Percentiles rank a stretch among this genome's conserved stretches.
Conservation (phyloP, 2,797 vertebrate genomes). For the Dendrocincla tyrannina region DNA sequence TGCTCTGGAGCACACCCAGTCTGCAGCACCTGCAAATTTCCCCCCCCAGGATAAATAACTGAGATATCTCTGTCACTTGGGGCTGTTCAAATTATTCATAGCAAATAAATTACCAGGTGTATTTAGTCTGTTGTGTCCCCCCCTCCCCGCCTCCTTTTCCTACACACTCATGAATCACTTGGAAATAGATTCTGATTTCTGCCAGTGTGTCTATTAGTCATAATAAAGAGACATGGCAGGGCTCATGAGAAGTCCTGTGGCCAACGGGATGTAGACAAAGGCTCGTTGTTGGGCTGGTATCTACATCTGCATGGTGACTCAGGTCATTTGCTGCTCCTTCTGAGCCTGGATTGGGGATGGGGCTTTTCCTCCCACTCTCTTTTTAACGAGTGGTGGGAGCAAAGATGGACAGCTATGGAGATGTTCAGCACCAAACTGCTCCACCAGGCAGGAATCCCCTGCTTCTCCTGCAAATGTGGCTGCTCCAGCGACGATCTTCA, state of each 20-base stretch:
- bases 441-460: neutral
- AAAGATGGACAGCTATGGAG: neutral
- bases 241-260: neutral
- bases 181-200: conserved; percentile 49
- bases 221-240: neutral
- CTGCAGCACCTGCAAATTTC: conserved; percentile 58
- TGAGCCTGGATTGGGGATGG: fast-evolving
- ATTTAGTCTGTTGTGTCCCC: conserved; percentile 8
- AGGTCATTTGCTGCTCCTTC: neutral
- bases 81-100: conserved; percentile 54
- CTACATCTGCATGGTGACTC: neutral
- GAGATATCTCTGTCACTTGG: conserved; percentile 36
- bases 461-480: neutral
- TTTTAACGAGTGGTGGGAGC: neutral
- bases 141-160: neutral
- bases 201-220: conserved; percentile 53
- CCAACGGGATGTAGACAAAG: neutral
- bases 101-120: conserved; percentile 59
- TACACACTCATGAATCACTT: conserved; percentile 19
- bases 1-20: conserved; percentile 12
- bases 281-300: neutral
- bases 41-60: conserved; percentile 58
- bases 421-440: fast-evolving
- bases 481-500: fast-evolving
- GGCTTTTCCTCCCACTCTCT: fast-evolving